phyloP scores from a whole-genome alignment of 1,140 invertebrate genomes.

The Dolichoris vasculosae region DNA sequence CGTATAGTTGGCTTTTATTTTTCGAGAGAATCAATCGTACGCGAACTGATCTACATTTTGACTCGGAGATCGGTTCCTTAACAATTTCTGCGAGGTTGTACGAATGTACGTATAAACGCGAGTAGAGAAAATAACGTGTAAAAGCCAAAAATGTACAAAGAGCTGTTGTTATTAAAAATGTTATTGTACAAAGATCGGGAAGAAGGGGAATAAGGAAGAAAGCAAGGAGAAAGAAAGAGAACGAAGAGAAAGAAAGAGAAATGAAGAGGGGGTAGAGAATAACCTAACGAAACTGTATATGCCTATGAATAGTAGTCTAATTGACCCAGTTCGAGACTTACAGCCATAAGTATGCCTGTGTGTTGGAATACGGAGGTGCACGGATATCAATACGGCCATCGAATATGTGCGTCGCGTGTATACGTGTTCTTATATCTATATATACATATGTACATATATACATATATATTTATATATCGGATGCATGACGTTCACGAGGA shows the following conservation, averaged over 20 bases:
- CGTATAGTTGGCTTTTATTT: slow-evolving; percentile 20
- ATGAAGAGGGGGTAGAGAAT: not conserved
- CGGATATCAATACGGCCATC: slow-evolving; percentile 55
- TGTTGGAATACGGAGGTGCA: slow-evolving; percentile 55
- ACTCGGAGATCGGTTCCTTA: not conserved
- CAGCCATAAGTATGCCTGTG: not conserved
- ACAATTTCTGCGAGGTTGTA: not conserved
- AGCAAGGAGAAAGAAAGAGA: not conserved
- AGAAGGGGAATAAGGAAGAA: not conserved
- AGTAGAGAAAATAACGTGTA: slow-evolving; percentile 11
- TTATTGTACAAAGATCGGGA: not conserved
- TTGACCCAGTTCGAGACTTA: slow-evolving; percentile 60
- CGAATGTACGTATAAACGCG: not conserved
- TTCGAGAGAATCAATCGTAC: slow-evolving; percentile 38
- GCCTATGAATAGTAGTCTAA: slow-evolving; percentile 63
- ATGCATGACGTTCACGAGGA: not conserved
- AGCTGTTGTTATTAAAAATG: not conserved
- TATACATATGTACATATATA: slow-evolving; percentile 23
- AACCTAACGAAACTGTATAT: slow-evolving; percentile 35
- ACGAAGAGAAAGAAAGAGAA: not conserved
- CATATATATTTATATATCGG: not conserved
- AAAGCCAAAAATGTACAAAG: not conserved
- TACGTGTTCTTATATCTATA: slow-evolving; percentile 29
- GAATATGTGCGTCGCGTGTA: slow-evolving; percentile 53
- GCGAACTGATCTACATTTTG: slow-evolving; percentile 37